A percentile compares a stretch with the other conserved stretches of the same genome.
phyloP scores from a whole-genome alignment of 2,113 vertebrate genomes.

The Euleptes europaea region DNA sequence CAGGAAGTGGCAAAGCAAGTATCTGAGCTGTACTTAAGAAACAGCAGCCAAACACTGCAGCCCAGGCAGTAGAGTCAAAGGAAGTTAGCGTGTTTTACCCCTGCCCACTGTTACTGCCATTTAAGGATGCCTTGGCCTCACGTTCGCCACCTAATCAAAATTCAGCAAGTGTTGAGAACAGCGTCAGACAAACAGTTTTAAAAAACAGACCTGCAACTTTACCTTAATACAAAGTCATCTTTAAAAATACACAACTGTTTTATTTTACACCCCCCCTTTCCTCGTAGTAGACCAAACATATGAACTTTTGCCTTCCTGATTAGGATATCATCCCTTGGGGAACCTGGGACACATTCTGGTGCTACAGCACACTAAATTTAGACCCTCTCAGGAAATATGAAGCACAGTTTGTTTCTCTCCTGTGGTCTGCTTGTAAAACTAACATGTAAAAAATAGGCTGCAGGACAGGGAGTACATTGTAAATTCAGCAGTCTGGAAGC shows the following conservation, averaged over 20 bases:
- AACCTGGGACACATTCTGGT: constrained; percentile 50
- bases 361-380: constrained; percentile 59
- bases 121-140: constrained; percentile 22
- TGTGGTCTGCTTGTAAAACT: constrained; percentile 7
- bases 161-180: constrained; percentile 15
- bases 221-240: not conserved
- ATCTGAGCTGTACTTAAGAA: not conserved
- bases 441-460: constrained; percentile 10
- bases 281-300: constrained; percentile 6
- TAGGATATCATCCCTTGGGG: constrained; percentile 49
- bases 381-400: constrained; percentile 41
- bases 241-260: constrained; percentile 25
- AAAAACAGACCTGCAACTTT: not conserved
- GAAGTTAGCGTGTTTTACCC: not conserved
- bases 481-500: not conserved
- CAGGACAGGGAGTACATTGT: not conserved
- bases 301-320: constrained; percentile 42
- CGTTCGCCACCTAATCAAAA: not conserved
- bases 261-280: constrained; percentile 25
- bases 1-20: not conserved
- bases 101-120: too few species aligned
- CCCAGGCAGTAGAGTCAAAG: not conserved
- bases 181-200: not conserved
- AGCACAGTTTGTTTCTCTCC: constrained; percentile 19
- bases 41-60: not conserved